These are phyloP conservation scores for Herpailurus yagouaroundi DNA, from an alignment of 2,113 vertebrate genomes.

Conservation along the genomic window DNA sequence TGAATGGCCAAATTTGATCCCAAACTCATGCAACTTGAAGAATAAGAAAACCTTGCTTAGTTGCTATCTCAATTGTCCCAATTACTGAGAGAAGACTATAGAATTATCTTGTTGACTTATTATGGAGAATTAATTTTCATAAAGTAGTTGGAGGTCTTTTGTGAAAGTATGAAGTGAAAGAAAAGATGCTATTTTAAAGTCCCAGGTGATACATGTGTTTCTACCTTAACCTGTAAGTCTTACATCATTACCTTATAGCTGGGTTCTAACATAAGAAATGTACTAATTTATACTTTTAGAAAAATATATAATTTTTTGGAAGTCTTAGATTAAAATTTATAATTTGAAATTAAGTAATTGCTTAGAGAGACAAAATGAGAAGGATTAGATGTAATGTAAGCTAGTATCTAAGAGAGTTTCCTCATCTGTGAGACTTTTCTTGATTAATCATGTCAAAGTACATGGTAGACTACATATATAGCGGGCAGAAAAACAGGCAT, in stretches of 20 bases:
- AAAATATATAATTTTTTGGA: neutral
- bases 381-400: neutral
- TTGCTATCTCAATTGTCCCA: neutral
- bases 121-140: neutral
- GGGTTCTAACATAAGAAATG: neutral
- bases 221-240: neutral
- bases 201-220: neutral
- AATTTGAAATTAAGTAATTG: slow-evolving; percentile 12
- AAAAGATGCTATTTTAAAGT: neutral
- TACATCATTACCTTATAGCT: neutral
- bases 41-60: neutral
- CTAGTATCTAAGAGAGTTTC: neutral
- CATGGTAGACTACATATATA: neutral
- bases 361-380: neutral
- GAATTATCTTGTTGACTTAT: neutral
- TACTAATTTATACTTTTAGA: neutral
- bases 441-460: neutral
- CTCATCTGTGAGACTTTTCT: slow-evolving; percentile 12
- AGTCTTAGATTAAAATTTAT: neutral
- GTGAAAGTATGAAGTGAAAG: neutral
- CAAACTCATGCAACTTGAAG: neutral
- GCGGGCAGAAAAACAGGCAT: neutral
- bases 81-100: neutral
- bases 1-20: neutral
- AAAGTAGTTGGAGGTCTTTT: neutral